Base-by-base conservation (phyloP, 1,140 invertebrate genomes). In the Ceratosolen fusciceps region DNA sequence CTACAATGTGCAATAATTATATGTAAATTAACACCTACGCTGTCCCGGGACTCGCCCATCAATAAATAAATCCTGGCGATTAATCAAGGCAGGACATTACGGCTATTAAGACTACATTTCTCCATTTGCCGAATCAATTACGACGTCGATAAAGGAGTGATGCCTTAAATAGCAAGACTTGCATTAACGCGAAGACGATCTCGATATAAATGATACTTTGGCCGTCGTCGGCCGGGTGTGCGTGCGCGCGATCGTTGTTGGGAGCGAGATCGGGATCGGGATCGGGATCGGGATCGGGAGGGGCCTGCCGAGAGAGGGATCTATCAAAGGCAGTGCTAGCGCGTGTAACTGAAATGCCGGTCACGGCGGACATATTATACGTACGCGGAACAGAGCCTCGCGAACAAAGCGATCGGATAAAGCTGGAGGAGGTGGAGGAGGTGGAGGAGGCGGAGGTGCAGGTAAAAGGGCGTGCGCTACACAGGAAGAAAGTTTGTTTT, bases 401-500 rank as follows among this genome's bases (percentile, higher is more conserved):
- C 34, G 67, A 54, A 72, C 47, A 71, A 67, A 72, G 68, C 39
- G 16, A 54, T 21, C 4, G 43, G 24, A 72, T 12, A n/a, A n/a
- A n/a, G n/a, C n/a, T n/a, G 56, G 37, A 62, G n/a, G n/a, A 39
- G 37, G n/a, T 21, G 68, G 29, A 52, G 37, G 72, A n/a, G n/a
- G 26, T 67, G 24, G 80, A 47, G 58, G 47, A 68, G 43, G 34
- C 9, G 49, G 49, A 26, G 29, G 19, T 2, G 24, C 12, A 21
- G 26, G 73, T 34, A 75, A 75, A 74, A 49, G 43, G 60, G 60
- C 74, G 60, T 74, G 31, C 24, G 39, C 21, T 58, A 39, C 1
- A 12, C 3, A 31, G 39, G 58, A 75, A 75, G 74, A 76, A 76
- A 76, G 62, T 76, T 76, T 76, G 62, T 67, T 68, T 76, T 67